A percentile compares a stretch with the other conserved stretches of the same genome.
These are phyloP conservation scores for Chionoecetes opilio DNA, from an alignment of 1,140 invertebrate species.

Conservation along the genomic window DNA sequence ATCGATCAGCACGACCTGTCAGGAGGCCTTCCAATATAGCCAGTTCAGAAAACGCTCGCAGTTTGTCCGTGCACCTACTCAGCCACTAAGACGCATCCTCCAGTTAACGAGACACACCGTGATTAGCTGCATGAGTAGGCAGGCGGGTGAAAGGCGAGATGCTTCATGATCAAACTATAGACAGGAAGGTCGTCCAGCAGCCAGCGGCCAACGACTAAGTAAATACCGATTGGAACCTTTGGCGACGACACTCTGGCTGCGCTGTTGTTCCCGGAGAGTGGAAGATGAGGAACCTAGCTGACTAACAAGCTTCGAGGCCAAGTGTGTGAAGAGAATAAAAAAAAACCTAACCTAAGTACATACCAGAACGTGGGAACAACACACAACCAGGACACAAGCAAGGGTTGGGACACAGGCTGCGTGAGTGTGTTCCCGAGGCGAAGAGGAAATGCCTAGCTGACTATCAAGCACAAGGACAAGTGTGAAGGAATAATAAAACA, in stretches of 20 bases:
- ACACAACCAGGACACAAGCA: constrained; percentile 62
- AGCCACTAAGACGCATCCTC: neutral
- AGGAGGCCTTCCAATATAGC: neutral
- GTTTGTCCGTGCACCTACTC: neutral
- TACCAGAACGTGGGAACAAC: constrained; percentile 11
- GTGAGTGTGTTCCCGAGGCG: neutral
- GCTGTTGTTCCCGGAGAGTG: constrained; percentile 1
- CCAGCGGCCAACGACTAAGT: neutral
- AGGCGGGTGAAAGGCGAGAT: neutral
- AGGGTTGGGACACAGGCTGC: neutral
- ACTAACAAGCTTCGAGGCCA: neutral
- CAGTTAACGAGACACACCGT: too few relatives aligned
- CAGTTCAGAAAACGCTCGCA: neutral
- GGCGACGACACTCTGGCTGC: neutral
- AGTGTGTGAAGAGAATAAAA: neutral
- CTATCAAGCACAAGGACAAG: neutral
- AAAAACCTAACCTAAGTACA: constrained; percentile 21
- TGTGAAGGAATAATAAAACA: neutral
- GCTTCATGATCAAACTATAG: neutral
- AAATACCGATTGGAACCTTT: neutral
- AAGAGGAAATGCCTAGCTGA: neutral
- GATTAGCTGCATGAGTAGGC: neutral
- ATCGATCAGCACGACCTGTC: neutral
- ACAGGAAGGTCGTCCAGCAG: neutral
- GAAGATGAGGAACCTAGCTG: neutral